phyloP scores from a whole-genome alignment of 2,888 invertebrate species.

The Cordilura impudica region DNA sequence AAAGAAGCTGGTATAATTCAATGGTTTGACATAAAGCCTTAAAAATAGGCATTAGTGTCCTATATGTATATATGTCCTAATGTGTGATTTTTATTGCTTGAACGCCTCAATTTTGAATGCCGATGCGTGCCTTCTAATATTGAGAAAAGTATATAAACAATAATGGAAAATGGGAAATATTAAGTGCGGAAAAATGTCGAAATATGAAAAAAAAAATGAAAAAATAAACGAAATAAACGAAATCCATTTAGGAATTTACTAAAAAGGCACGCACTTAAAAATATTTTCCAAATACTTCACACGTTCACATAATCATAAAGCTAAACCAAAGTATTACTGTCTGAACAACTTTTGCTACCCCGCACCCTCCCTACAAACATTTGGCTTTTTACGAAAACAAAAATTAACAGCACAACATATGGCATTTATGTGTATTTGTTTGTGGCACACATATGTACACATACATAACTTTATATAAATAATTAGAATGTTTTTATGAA shows the following conservation, averaged over 20 bases:
- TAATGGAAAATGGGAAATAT: conserved; percentile 29
- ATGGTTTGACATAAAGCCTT: conserved; percentile 46
- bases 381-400: not conserved
- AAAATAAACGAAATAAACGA: conserved; percentile 6
- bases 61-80: conserved; percentile 19
- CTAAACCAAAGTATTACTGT: not conserved
- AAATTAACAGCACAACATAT: conserved; percentile 31
- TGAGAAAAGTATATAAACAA: conserved; percentile 14
- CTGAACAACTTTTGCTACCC: conserved; percentile 12
- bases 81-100: conserved; percentile 72
- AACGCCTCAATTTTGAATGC: conserved; percentile 72
- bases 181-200: conserved; percentile 29
- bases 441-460: not conserved
- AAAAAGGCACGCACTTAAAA: conserved; percentile 59
- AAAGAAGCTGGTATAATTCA: conserved; percentile 12
- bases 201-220: conserved; percentile 2
- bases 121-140: conserved; percentile 64
- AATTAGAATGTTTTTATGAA: conserved; percentile 19
- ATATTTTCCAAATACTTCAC: conserved; percentile 53
- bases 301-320: conserved; percentile 56
- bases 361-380: not conserved
- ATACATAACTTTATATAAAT: not conserved
- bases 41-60: conserved; percentile 65
- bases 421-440: conserved; percentile 2
- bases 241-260: conserved; percentile 57